These are phyloP conservation scores for Orius laevigatus DNA, from an alignment of 1,140 invertebrate species.

Conservation along the genomic window DNA sequence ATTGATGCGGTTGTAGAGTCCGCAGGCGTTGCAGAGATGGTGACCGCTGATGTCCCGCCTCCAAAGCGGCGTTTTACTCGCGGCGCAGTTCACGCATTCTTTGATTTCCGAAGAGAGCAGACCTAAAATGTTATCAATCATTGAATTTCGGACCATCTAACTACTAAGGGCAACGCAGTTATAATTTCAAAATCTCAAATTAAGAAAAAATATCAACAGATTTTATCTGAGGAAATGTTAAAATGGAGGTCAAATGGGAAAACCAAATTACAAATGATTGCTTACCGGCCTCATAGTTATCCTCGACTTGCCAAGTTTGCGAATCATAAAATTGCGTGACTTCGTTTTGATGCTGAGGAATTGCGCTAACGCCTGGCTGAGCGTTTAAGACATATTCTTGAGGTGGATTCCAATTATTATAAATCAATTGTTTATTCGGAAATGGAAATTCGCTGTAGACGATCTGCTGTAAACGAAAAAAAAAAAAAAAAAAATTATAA, in stretches of 20 bases:
- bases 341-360: constrained; percentile 12
- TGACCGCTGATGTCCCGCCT: constrained; percentile 73
- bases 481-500: neutral
- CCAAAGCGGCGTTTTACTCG: constrained; percentile 71
- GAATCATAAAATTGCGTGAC: neutral
- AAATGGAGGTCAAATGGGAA: neutral
- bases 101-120: constrained; percentile 28
- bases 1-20: constrained; percentile 66
- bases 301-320: constrained; percentile 14
- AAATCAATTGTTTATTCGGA: too few species aligned
- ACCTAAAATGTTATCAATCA: neutral
- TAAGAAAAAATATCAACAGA: neutral
- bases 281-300: constrained; percentile 20
- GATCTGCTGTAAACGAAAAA: neutral
- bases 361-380: neutral
- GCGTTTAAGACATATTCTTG: neutral
- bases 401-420: constrained; percentile 1
- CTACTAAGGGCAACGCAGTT: neutral
- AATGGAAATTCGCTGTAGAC: too few species aligned
- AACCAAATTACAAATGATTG: neutral
- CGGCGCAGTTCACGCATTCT: constrained; percentile 82
- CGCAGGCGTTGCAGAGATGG: constrained; percentile 82
- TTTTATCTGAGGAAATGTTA: neutral
- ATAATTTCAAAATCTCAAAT: neutral
- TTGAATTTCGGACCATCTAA: constrained; percentile 1